A percentile compares a stretch with the other conserved stretches of the same genome.
Evolutionary conservation across 2,113 vertebrate species (phyloP).

Genomic region (Beaufortia kweichowensis): DNA sequence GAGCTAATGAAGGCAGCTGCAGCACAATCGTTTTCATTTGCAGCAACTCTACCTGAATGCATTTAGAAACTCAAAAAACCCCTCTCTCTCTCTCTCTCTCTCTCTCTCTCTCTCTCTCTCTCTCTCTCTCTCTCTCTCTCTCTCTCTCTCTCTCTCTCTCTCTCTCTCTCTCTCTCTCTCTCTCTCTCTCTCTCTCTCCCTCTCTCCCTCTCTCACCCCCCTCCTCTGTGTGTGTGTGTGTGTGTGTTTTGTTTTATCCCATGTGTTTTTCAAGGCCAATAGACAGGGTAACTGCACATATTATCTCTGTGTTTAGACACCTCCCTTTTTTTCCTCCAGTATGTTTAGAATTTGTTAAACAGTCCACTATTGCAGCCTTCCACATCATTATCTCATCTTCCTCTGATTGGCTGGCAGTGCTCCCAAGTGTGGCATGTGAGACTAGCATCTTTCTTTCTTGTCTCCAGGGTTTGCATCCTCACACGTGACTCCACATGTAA

Average conservation of each 20-base stretch:
- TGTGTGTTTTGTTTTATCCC: conserved; percentile 2
- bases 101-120: conserved; percentile 6
- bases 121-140: conserved; percentile 36
- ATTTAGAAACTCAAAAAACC: conserved; percentile 23
- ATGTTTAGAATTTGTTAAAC: conserved; percentile 11
- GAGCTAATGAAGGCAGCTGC: conserved; percentile 40
- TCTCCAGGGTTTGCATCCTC: conserved; percentile 11
- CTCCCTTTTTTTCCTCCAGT: not conserved
- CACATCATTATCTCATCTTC: not conserved
- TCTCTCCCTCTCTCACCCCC: conserved; percentile 30
- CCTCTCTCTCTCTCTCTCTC: conserved; percentile 18
- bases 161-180: conserved; percentile 25
- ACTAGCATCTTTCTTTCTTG: conserved; percentile 4
- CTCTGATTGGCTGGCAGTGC: not conserved
- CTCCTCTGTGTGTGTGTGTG: conserved; percentile 9
- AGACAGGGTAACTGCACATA: conserved; percentile 32
- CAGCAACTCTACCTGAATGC: conserved; percentile 35
- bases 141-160: conserved; percentile 42
- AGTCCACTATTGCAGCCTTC: not conserved
- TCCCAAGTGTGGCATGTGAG: not conserved
- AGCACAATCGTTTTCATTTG: conserved; percentile 37
- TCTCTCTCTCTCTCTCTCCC: conserved; percentile 28
- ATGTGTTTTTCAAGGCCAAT: conserved; percentile 28
- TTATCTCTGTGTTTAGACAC: conserved; percentile 4
- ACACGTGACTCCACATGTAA: conserved; percentile 23